Base-by-base conservation (phyloP, 64 coral and sea anemone species). In the Dendrophyllia cribrosa region DNA sequence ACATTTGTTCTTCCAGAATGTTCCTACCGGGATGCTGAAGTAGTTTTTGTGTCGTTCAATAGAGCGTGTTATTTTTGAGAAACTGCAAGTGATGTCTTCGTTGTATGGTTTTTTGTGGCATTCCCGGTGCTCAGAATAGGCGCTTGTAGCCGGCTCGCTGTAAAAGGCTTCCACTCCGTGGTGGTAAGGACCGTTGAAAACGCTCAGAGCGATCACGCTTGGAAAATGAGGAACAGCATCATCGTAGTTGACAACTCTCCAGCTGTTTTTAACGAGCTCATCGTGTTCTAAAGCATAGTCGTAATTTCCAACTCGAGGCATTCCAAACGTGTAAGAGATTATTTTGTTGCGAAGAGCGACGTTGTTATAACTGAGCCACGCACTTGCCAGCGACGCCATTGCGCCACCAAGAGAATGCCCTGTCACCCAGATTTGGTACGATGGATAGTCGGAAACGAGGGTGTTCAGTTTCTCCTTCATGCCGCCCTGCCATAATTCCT, bases 391-490 rank as follows among this genome's bases (percentile, higher is more conserved):
- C 1, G 92, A 93, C n/a, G 92, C 86, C 62, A 93, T 87, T 24
- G 92, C 85, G 19, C 92, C 92, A 59, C 85, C 92, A 12, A 94
- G 85, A 72, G 91, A 93, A 70, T 93, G 91, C 9, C 91, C 91
- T 5, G 74, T 93, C 8, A 93, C 76, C 91, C 88, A 91, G 5
- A 91, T 4, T 72, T 70, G 61, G 19, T 91, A 91, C 2, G 45
- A 51, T 60, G 89, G 50, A 25, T 91, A 52, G 7, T 70, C n/a
- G 12, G 89, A 58, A 21, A 83, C 25, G 0, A 91, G 89, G 59
- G 11, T n/a, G 9, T 43, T 59, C 15, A 79, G 55, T 65, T 90
- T 46, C 66, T 46, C 7, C 23, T 90, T 20, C 62, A 91, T 51
- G 64, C 76, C 7, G 64, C 76, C 7, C 26, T 44, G 24, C 83